Evolutionary conservation across 2,113 vertebrate genomes (phyloP), one percentile per base, ranked within the genome.

Genomic region (Channa maculata): DNA sequence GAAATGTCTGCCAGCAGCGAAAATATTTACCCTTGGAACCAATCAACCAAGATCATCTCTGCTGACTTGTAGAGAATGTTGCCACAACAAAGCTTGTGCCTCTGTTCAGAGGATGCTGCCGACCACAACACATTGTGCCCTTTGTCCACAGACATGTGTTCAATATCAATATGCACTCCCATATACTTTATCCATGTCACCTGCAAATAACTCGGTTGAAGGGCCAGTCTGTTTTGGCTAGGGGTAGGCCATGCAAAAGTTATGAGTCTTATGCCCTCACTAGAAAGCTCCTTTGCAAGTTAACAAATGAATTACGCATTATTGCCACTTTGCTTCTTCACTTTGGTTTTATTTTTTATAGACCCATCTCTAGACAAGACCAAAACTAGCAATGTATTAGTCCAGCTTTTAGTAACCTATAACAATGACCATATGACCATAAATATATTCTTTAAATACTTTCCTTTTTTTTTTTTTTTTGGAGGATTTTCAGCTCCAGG

Each of bases 61-160:
- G 88, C 79, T 90, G 90, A 90, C 90, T 84, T 68, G 84, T 77
- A 38, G 24, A 34, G 39, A n/a, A 43, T 94, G 94, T 95, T 95
- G 90, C 62, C 91, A 94, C 85, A 94, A 95, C 92, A 95, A 57
- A 82, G 68, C 80, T 49, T 49, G 77, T 33, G 87, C 67, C 71
- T 15, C 77, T 57, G 65, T 90, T 89, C 85, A 89, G 85, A 86
- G 82, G 90, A 88, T 76, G 48, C 36, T 76, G 80, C 84, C 77
- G 60, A 82, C 89, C 89, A 93, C 64, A 59, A 84, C 72, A 77
- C 13, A 36, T 83, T 91, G 91, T 92, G 73, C 61, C 79, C 61
- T 66, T 70, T 90, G 65, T 92, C 86, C 77, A 86, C 89, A 85
- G 52, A 74, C 24, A 15, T 90, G 84, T 91, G 83, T 92, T 80